A percentile compares a stretch with the other conserved stretches of the same genome.
These are phyloP conservation scores for Anthrax anthrax DNA, from an alignment of 2,888 invertebrate species.

Conservation along the genomic window DNA sequence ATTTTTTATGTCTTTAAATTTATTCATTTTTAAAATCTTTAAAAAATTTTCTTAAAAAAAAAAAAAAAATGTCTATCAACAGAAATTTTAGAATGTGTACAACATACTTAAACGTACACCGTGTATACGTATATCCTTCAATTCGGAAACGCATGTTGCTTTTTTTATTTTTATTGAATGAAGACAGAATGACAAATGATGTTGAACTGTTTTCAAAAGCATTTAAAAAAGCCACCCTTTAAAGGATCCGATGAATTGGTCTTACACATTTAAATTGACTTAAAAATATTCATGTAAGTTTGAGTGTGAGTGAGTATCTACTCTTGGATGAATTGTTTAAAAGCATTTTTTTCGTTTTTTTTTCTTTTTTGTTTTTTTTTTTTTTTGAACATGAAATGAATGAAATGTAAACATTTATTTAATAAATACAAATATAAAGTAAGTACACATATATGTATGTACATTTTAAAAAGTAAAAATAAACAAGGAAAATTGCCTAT, in stretches of 20 bases:
- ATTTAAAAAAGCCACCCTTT: constrained; percentile 11
- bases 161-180: constrained; percentile 1
- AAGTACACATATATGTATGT: too few species aligned
- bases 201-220: constrained; percentile 6
- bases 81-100: too few species aligned
- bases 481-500: not conserved
- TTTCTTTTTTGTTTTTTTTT: not conserved
- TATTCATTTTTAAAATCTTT: too few species aligned
- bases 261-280: constrained; percentile 1
- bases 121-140: not conserved
- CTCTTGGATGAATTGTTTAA: not conserved
- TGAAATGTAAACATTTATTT: not conserved
- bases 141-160: constrained; percentile 2
- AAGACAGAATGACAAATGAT: constrained; percentile 16
- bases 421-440: not conserved
- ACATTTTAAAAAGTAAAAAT: not conserved
- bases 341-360: not conserved
- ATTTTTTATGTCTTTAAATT: too few species aligned
- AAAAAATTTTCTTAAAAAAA: too few species aligned
- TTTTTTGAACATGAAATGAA: not conserved
- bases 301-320: not conserved
- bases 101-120: too few species aligned
- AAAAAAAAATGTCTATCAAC: too few species aligned
- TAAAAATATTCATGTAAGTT: not conserved
- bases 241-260: constrained; percentile 2